Percentiles rank a stretch among this genome's conserved stretches.
These are phyloP conservation scores for Limanda limanda DNA, from an alignment of 2,113 vertebrate genomes.

Conservation along the genomic window DNA sequence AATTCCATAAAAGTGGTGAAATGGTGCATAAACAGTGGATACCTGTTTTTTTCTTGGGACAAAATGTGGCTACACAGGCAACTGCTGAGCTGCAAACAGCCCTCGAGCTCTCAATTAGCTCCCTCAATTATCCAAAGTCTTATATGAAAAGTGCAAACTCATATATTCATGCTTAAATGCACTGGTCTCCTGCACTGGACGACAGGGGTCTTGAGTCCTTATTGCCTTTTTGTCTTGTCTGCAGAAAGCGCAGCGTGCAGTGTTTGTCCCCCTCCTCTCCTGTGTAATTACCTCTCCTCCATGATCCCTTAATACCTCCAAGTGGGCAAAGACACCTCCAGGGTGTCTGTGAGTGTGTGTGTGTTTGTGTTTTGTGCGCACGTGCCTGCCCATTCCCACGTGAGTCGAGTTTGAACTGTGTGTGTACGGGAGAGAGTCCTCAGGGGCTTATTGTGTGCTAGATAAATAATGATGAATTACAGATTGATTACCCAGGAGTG, in stretches of 20 bases:
- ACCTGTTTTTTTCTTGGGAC: no score
- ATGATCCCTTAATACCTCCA: constrained; percentile 66
- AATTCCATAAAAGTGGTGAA: no score
- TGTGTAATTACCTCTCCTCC: constrained; percentile 73
- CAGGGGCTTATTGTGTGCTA: constrained; percentile 56
- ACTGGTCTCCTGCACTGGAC: no score
- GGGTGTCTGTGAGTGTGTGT: constrained; percentile 15
- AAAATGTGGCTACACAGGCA: no score
- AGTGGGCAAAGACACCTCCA: constrained; percentile 63
- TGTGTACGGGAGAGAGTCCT: constrained; percentile 38
- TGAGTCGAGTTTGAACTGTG: constrained; percentile 17
- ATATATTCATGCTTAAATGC: no score
- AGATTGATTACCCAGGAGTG: constrained; percentile 80
- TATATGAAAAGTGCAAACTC: no score
- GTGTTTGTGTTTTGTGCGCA: neutral
- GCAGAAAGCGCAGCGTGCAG: constrained; percentile 34
- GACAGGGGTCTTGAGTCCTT: constrained; percentile 5
- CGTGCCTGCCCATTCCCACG: constrained; percentile 32
- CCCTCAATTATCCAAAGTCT: no score
- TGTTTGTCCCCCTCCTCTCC: constrained; percentile 46
- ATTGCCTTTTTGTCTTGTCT: constrained; percentile 18
- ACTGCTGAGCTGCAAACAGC: no score
- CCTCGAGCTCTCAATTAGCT: no score
- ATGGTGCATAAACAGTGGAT: no score
- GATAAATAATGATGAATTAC: constrained; percentile 81